Evolutionary conservation across 2,113 vertebrate species (phyloP).

Genomic region (Scopus umbretta): DNA sequence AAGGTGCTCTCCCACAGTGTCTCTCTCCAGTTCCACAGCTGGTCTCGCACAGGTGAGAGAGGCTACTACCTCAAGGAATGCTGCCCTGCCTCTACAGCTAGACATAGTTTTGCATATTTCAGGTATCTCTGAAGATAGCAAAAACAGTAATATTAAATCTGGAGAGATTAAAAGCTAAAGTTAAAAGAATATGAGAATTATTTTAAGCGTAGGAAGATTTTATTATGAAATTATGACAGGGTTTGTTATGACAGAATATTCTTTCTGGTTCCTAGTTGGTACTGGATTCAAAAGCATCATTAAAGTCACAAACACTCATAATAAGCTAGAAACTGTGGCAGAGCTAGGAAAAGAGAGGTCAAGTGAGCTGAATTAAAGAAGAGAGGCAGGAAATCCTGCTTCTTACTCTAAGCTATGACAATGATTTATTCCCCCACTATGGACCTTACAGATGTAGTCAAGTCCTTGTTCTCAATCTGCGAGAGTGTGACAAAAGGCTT

Average conservation of each 20-base stretch:
- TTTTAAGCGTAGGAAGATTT: background rate
- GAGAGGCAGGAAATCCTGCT: background rate
- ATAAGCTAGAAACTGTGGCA: background rate
- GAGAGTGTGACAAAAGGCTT: background rate
- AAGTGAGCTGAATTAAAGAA: background rate
- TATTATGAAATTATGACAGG: background rate
- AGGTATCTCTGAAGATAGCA: background rate
- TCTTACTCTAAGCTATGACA: background rate
- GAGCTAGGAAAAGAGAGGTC: background rate
- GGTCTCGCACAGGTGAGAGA: background rate
- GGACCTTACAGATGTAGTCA: background rate
- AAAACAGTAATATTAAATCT: background rate
- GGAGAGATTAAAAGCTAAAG: background rate
- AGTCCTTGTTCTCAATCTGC: background rate
- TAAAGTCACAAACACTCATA: background rate
- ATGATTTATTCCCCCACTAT: background rate
- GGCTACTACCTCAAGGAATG: background rate
- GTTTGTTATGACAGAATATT: background rate
- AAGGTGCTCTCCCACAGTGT: background rate
- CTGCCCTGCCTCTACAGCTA: background rate
- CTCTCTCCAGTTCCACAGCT: background rate
- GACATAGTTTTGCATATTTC: background rate
- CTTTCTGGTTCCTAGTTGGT: background rate
- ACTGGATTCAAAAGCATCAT: background rate
- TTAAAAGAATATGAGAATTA: background rate